A percentile compares a stretch with the other conserved stretches of the same genome.
phyloP scores from a whole-genome alignment of 2,113 vertebrate species.

The Phalacrocorax carbo region DNA sequence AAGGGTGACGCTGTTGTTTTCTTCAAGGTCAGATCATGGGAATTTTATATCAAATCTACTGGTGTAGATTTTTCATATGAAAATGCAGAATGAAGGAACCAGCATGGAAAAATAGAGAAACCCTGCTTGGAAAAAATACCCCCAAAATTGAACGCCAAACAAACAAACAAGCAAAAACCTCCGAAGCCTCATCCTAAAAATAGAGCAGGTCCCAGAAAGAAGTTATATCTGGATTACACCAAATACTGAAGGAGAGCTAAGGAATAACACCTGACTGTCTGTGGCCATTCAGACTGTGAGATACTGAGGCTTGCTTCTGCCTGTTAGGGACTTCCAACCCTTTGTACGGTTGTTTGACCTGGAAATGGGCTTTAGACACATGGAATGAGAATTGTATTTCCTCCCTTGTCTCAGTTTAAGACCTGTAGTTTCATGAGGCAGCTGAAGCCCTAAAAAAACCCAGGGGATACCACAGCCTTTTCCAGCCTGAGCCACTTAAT shows the following conservation, averaged over 20 bases:
- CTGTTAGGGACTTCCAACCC: background rate
- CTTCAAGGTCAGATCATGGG: background rate
- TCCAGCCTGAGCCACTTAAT: background rate
- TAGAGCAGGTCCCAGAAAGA: background rate
- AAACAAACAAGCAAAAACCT: background rate
- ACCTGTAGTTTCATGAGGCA: background rate
- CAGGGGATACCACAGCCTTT: background rate
- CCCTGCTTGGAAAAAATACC: background rate
- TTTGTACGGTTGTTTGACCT: background rate
- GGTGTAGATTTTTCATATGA: background rate
- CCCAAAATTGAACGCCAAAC: background rate
- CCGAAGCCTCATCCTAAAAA: background rate
- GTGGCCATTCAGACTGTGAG: background rate
- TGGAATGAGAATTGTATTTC: background rate
- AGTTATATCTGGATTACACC: rapidly evolving
- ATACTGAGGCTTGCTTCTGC: background rate
- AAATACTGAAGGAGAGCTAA: background rate
- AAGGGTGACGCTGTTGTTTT: background rate
- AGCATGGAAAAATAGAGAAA: background rate
- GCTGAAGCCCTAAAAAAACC: background rate
- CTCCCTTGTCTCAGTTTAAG: background rate
- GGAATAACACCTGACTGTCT: background rate
- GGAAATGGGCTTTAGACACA: background rate
- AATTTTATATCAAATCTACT: background rate
- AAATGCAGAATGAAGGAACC: background rate